Conservation (phyloP, 1,140 invertebrate species). For the Drosophila punjabiensis region DNA sequence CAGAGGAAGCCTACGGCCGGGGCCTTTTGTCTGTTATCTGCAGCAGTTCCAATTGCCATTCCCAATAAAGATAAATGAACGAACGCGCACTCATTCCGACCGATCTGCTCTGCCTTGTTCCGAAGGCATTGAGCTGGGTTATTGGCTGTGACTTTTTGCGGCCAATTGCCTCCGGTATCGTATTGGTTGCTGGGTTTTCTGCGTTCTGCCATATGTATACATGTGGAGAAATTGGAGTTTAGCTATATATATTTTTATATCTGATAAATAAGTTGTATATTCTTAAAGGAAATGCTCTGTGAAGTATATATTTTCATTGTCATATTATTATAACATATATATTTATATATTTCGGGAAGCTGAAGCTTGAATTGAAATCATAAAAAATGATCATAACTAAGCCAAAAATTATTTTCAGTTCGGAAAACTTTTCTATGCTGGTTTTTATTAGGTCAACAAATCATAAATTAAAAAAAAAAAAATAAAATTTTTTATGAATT, state of each 20-base stretch:
- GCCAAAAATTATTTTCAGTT: too few species aligned
- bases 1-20: background rate
- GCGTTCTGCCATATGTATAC: conserved; percentile 51
- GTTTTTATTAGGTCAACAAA: too few species aligned
- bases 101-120: conserved; percentile 25
- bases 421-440: too few species aligned
- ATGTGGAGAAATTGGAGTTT: conserved; percentile 7
- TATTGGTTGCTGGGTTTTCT: conserved; percentile 29
- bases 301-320: too few species aligned
- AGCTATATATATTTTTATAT: background rate
- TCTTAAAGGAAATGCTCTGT: background rate
- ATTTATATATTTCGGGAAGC: too few species aligned
- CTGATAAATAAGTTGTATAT: background rate
- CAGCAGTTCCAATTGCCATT: conserved; percentile 73
- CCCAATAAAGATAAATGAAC: conserved; percentile 80
- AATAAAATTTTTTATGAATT: too few species aligned
- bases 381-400: too few species aligned
- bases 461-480: too few species aligned
- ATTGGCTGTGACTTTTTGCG: conserved; percentile 70
- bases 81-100: conserved; percentile 63
- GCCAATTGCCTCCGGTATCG: conserved; percentile 36
- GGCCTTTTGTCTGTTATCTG: conserved; percentile 60
- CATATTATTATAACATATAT: too few species aligned
- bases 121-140: conserved; percentile 74
- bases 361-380: too few species aligned